A percentile compares a stretch with the other conserved stretches of the same genome.
Evolutionary conservation across 2,888 invertebrate species (phyloP).

Genomic region (Dermolepida albohirtum): DNA sequence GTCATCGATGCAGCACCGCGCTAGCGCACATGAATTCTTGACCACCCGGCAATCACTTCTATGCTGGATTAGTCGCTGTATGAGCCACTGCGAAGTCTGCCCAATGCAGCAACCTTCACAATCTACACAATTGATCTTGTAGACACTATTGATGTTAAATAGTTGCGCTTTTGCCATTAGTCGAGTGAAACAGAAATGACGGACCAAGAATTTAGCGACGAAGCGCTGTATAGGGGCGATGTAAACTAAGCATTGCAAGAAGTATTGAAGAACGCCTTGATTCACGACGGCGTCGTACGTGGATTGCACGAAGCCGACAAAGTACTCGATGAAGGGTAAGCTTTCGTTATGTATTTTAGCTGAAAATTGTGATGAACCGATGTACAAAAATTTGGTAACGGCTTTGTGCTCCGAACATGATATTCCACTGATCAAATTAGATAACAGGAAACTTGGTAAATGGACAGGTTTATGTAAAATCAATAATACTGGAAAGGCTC

Average conservation of each 20-base stretch:
- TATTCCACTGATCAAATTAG: constrained; percentile 96
- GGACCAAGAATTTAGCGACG: constrained; percentile 78
- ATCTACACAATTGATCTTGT: too few relatives aligned
- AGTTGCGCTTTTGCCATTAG: constrained; percentile 8
- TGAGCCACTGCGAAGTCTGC: too few relatives aligned
- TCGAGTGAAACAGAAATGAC: constrained; percentile 73
- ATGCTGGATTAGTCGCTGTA: too few relatives aligned
- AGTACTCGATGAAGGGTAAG: constrained; percentile 97
- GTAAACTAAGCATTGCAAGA: constrained; percentile 96
- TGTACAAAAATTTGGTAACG: constrained; percentile 97
- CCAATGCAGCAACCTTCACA: too few relatives aligned
- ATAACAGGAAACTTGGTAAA: constrained; percentile 98
- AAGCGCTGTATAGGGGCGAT: constrained; percentile 65
- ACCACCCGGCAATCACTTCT: too few relatives aligned
- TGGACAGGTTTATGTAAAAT: constrained; percentile 99
- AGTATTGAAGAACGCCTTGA: constrained; percentile 94
- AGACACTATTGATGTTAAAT: too few relatives aligned
- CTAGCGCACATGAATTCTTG: too few relatives aligned
- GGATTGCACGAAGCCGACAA: constrained; percentile 98
- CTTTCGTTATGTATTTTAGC: constrained; percentile 96
- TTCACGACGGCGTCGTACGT: constrained; percentile 95
- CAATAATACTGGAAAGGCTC: constrained; percentile 98
- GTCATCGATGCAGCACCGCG: too few relatives aligned
- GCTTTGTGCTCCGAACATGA: constrained; percentile 98
- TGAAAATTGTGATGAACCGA: constrained; percentile 98